phyloP scores from a whole-genome alignment of 2,113 vertebrate genomes.

The Pyxicephalus adspersus region DNA sequence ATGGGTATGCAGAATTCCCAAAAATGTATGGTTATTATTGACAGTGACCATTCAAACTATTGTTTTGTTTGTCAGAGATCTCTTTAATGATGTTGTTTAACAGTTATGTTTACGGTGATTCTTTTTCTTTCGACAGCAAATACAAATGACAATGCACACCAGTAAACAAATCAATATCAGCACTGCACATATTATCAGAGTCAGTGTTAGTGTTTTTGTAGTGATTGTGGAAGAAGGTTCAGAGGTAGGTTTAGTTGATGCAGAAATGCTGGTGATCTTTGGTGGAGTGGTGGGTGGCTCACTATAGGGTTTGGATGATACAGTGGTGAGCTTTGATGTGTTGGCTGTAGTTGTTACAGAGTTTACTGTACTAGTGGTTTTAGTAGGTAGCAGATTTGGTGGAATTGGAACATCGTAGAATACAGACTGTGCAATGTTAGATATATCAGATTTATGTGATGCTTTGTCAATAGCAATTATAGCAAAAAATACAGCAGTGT shows the following conservation, averaged over 20 bases:
- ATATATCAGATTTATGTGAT: conserved; percentile 61
- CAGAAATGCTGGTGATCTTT: background rate
- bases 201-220: conserved; percentile 56
- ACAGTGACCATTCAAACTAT: too few species aligned
- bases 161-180: conserved; percentile 59
- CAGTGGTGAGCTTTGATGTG: background rate
- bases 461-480: conserved; percentile 60
- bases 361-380: background rate
- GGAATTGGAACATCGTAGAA: conserved; percentile 50
- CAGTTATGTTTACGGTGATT: too few species aligned
- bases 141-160: conserved; percentile 50
- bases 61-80: too few species aligned
- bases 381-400: background rate
- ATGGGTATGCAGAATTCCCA: too few species aligned
- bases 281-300: background rate
- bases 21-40: too few species aligned
- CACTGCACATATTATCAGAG: conserved; percentile 53
- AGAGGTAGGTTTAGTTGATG: background rate
- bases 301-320: background rate
- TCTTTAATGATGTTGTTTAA: too few species aligned
- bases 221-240: conserved; percentile 22
- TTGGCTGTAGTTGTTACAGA: background rate
- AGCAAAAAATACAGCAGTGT: conserved; percentile 65
- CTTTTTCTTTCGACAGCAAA: conserved; percentile 46
- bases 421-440: conserved; percentile 67